phyloP scores from a whole-genome alignment of 1,140 invertebrate species.

The Aphaenogaster ashmeadi region DNA sequence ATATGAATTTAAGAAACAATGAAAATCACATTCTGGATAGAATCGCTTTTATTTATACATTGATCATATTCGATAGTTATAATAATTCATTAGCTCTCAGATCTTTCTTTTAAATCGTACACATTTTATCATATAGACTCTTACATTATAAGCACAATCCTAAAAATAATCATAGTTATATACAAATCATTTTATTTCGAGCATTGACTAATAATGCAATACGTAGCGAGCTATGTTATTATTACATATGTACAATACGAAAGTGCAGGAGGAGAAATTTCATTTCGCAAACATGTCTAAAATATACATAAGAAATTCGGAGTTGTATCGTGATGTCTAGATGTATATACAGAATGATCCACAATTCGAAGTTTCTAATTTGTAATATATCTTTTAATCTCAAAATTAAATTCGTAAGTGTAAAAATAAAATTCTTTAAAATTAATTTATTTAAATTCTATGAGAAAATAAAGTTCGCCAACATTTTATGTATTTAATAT shows the following conservation, averaged over 20 bases:
- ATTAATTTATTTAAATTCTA: constrained; percentile 29
- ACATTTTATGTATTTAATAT: not conserved
- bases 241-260: constrained; percentile 74
- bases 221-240: constrained; percentile 76
- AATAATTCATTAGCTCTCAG: constrained; percentile 71
- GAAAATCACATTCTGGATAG: constrained; percentile 32
- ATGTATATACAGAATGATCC: not conserved
- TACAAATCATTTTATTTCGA: constrained; percentile 81
- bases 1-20: not conserved
- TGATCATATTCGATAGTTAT: constrained; percentile 72
- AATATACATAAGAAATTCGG: not conserved
- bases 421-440: not conserved
- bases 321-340: not conserved
- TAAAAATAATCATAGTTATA: constrained; percentile 77
- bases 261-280: constrained; percentile 66
- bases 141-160: constrained; percentile 68
- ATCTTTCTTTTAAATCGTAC: constrained; percentile 64
- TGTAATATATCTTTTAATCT: not conserved
- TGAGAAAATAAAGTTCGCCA: not conserved
- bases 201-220: constrained; percentile 80
- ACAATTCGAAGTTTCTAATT: constrained; percentile 22
- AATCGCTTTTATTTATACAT: constrained; percentile 77
- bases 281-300: constrained; percentile 38
- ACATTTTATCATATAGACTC: constrained; percentile 64
- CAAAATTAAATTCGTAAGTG: not conserved